Base-by-base conservation (phyloP, 2,113 vertebrate species). In the Microtus oregoni region DNA sequence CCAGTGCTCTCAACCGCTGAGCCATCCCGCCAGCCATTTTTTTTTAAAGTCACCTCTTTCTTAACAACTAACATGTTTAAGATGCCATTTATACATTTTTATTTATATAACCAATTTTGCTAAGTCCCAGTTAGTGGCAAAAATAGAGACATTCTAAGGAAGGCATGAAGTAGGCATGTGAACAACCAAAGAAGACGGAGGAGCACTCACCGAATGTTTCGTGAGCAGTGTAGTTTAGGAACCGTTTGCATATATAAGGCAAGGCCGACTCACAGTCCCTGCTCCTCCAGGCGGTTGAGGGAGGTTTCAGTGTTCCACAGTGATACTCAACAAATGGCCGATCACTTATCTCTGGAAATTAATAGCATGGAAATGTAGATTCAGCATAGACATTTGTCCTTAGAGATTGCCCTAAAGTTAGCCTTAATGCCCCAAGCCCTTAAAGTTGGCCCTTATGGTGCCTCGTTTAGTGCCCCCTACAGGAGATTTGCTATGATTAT, bases 241-340 rank as follows among this genome's bases (percentile, higher is more conserved):
- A 98, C 98, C 99, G 99, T 98, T 99, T 99, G 98, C 99, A 99
- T 92, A 99, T 90, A 91, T 99, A 99, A 92, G 99, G 99, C 94
- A 99, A 98, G 61, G 98, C 98, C 14, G 98, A 98, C 63, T 99
- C 98, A 97, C 99, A 99, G 14, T 98, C 97, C 20, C 98, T 98
- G 94, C 98, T 99, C 93, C 98, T 98, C 99, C 99, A 99, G 93
- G 97, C 95, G 7, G 98, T 97, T 44, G 97, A 94, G 30, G 96
- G 41, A 5, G 98, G 98, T 1, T 98, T 99, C 95, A 99, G 99
- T n/a, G 99, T 98, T 9, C 99, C 99, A 97, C 99, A 99, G 78
- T 96, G 98, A 85, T 98, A 98, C 98, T 98, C 97, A 98, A 97
- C 97, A 95, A 96, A 97, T 78, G 13, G 91, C 4, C 94, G 81